Evolutionary conservation across 2,888 invertebrate species (phyloP).

Genomic region (Choreutis nemorana): DNA sequence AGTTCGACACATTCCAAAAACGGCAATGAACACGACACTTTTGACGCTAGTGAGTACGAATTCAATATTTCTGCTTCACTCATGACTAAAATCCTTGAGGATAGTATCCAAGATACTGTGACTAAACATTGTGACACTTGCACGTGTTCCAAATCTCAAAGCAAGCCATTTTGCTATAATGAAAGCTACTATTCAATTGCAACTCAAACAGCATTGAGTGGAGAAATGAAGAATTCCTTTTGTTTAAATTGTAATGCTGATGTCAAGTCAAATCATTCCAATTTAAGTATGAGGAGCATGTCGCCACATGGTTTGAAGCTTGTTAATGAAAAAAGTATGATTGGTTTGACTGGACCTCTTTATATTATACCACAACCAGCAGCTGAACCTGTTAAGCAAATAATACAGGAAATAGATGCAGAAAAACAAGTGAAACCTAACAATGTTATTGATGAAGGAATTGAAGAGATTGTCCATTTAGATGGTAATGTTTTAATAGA

Average conservation of each 20-base stretch:
- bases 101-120: conserved; percentile 82
- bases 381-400: conserved; percentile 7
- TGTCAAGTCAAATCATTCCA: conserved; percentile 45
- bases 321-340: conserved; percentile 34
- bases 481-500: conserved; percentile 24
- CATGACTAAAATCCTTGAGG: conserved; percentile 91
- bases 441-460: not conserved
- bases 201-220: conserved; percentile 67
- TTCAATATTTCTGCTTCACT: conserved; percentile 85
- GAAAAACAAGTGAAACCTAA: conserved; percentile 17
- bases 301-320: conserved; percentile 42
- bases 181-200: conserved; percentile 66
- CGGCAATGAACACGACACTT: conserved; percentile 52
- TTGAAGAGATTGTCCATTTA: too few relatives aligned
- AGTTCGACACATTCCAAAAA: conserved; percentile 48
- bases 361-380: conserved; percentile 36
- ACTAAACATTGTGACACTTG: conserved; percentile 87
- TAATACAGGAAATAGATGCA: conserved; percentile 9
- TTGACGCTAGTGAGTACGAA: conserved; percentile 68
- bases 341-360: conserved; percentile 27
- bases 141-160: conserved; percentile 70
- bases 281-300: conserved; percentile 42
- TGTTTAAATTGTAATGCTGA: conserved; percentile 72
- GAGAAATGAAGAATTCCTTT: conserved; percentile 56
- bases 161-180: conserved; percentile 61